Percentiles rank a stretch among this genome's conserved stretches.
phyloP scores from a whole-genome alignment of 2,888 invertebrate genomes.

The Lasioglossum marginatum region DNA sequence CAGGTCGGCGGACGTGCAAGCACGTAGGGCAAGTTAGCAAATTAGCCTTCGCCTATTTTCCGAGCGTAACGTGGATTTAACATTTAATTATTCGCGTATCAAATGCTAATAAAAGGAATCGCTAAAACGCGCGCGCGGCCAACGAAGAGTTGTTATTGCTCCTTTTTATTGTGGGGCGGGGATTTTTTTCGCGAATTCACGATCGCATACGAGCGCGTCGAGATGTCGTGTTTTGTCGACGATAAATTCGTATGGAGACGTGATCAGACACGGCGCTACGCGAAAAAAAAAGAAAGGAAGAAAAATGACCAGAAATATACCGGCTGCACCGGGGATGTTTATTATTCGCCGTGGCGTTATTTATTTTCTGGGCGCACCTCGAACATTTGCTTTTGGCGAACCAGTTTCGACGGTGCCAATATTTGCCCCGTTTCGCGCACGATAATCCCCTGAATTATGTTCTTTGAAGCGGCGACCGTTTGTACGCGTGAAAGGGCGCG shows the following conservation, averaged over 20 bases:
- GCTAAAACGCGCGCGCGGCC: background rate
- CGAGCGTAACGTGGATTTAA: background rate
- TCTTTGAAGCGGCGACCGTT: slow-evolving; percentile 66
- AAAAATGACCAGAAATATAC: slow-evolving; percentile 64
- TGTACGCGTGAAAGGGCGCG: slow-evolving; percentile 60
- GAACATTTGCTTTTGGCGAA: slow-evolving; percentile 71
- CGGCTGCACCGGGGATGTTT: slow-evolving; percentile 65
- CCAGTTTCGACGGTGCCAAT: slow-evolving; percentile 71
- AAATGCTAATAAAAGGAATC: background rate
- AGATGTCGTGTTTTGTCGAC: background rate
- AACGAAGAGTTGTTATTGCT: background rate
- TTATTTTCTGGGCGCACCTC: slow-evolving; percentile 72
- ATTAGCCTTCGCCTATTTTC: slow-evolving; percentile 32
- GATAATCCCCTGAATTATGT: slow-evolving; percentile 74
- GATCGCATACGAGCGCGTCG: background rate
- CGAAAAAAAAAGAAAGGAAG: slow-evolving; percentile 21
- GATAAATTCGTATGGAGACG: slow-evolving; percentile 53
- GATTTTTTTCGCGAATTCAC: background rate
- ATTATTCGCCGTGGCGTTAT: slow-evolving; percentile 69
- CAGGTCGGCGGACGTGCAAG: slow-evolving; percentile 1
- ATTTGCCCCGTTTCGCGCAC: slow-evolving; percentile 69
- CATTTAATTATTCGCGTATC: slow-evolving; percentile 12
- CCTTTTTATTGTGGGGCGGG: background rate
- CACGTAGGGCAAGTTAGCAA: slow-evolving; percentile 19
- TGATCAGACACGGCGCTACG: slow-evolving; percentile 53